phyloP scores from a whole-genome alignment of 2,888 invertebrate genomes.

The Orgyia antiqua region DNA sequence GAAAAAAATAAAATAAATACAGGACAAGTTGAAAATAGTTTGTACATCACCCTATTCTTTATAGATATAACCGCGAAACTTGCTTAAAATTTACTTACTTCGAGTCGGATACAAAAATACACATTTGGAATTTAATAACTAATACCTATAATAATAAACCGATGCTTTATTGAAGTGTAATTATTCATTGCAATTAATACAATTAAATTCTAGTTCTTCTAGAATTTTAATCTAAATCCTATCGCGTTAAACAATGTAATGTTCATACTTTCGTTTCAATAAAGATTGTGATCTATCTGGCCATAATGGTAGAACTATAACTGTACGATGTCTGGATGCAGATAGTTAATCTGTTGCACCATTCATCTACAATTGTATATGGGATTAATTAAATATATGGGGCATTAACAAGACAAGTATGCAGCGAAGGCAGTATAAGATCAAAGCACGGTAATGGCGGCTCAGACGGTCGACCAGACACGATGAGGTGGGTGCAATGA shows the following conservation, averaged over 20 bases:
- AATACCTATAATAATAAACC: no score
- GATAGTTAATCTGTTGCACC: conserved; percentile 16
- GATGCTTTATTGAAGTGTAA: no score
- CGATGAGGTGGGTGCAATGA: conserved; percentile 35
- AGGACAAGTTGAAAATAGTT: no score
- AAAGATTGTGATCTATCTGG: conserved; percentile 18
- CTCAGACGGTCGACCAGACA: conserved; percentile 68
- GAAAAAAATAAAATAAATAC: no score
- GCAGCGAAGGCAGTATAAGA: conserved; percentile 29
- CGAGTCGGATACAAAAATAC: no score
- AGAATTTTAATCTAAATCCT: no score
- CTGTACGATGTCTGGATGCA: conserved; percentile 19
- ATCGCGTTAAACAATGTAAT: conserved; percentile 12
- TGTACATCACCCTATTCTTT: no score
- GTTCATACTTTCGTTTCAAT: conserved; percentile 11
- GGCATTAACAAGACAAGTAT: conserved; percentile 23
- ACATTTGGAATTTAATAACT: no score
- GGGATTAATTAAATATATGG: conserved; percentile 42
- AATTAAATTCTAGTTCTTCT: no score
- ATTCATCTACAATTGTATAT: conserved; percentile 24
- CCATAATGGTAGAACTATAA: conserved; percentile 18
- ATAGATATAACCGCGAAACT: no score
- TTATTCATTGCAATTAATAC: no score
- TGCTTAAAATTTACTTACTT: no score
- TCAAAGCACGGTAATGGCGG: conserved; percentile 40